Percentiles rank a stretch among this genome's conserved stretches.
Evolutionary conservation across 2,888 invertebrate genomes (phyloP).

Genomic region (Metacarcinus magister): DNA sequence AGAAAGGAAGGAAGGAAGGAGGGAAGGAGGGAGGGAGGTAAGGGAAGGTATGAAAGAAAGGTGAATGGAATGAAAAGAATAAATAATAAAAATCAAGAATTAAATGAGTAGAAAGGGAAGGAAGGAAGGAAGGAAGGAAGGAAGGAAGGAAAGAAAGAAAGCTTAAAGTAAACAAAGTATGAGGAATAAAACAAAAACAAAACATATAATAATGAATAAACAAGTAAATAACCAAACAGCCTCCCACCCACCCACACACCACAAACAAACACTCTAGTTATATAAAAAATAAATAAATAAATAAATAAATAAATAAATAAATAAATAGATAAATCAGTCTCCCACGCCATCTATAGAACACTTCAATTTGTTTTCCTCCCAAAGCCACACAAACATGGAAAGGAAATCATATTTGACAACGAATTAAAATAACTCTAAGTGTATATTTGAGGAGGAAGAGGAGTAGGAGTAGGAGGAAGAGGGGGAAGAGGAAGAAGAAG

Average conservation of each 20-base stretch:
- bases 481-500: neutral
- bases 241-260: neutral
- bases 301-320: neutral
- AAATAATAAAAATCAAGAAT: neutral
- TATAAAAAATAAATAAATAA: neutral
- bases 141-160: slow-evolving; percentile 1
- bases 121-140: neutral
- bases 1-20: neutral
- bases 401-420: neutral
- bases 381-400: neutral
- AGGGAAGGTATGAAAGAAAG: neutral
- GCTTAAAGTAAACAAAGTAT: neutral
- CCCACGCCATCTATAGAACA: too few relatives aligned
- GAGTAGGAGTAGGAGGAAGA: neutral
- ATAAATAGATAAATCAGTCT: neutral
- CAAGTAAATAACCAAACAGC: neutral
- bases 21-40: neutral
- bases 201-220: neutral
- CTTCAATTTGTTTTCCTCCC: neutral
- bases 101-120: neutral
- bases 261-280: too few relatives aligned
- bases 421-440: neutral
- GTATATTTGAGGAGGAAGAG: neutral
- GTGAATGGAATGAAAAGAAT: neutral
- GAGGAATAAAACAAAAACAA: neutral